Conservation (phyloP, 92 coral and sea anemone species). For the Porites divaricata region DNA sequence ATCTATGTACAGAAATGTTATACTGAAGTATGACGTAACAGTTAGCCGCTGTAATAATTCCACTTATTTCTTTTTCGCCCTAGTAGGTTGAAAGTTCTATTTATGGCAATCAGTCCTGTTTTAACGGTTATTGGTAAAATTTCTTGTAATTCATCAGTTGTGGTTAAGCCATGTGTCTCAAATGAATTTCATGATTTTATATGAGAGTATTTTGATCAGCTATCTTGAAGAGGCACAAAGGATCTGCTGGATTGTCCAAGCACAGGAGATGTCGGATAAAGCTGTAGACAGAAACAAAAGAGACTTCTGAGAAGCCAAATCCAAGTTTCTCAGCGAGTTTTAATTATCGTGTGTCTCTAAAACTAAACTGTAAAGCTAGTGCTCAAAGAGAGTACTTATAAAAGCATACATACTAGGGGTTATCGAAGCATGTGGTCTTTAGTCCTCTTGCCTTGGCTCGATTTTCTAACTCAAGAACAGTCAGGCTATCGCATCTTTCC, state of each 20-base stretch:
- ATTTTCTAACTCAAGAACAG: slow-evolving; percentile 80
- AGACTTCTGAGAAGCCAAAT: background rate
- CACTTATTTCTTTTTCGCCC: no score
- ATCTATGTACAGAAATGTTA: no score
- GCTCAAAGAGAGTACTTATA: background rate
- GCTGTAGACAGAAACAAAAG: slow-evolving; percentile 47
- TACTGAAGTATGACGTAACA: no score
- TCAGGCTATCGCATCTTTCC: slow-evolving; percentile 81
- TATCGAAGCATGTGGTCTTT: slow-evolving; percentile 84
- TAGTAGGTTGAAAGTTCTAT: no score
- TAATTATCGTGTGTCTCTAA: background rate
- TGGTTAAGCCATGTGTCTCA: no score
- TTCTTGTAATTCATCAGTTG: no score
- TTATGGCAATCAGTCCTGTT: no score
- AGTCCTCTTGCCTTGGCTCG: slow-evolving; percentile 83
- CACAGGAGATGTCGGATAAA: slow-evolving; percentile 94
- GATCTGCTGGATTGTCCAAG: slow-evolving; percentile 86
- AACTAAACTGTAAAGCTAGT: no score
- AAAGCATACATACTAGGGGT: slow-evolving; percentile 83
- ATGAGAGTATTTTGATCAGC: slow-evolving; percentile 25
- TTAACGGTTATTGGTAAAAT: no score
- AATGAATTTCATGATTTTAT: no score
- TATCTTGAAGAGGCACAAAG: slow-evolving; percentile 81
- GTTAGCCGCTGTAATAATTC: no score
- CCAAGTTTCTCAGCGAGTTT: background rate